phyloP scores from a whole-genome alignment of 2,797 vertebrate genomes.

The Streptopelia turtur region DNA sequence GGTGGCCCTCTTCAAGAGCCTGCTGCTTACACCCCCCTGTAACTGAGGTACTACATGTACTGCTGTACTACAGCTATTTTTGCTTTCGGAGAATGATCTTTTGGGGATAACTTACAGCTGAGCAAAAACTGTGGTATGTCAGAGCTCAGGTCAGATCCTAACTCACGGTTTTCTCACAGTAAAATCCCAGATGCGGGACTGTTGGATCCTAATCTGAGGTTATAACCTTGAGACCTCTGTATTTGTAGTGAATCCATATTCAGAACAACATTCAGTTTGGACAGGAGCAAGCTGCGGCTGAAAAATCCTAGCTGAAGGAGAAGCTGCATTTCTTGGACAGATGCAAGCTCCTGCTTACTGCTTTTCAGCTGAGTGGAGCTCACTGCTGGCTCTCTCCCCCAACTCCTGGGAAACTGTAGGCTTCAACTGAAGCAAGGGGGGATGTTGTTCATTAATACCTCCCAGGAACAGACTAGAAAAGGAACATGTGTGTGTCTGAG shows the following conservation, averaged over 20 bases:
- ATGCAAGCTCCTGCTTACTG: background rate
- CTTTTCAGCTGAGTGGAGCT: background rate
- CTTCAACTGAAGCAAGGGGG: background rate
- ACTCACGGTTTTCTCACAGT: background rate
- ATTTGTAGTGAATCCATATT: background rate
- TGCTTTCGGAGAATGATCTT: background rate
- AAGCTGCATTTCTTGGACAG: background rate
- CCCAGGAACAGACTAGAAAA: background rate
- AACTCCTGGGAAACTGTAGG: background rate
- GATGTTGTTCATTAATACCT: background rate
- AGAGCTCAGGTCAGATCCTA: background rate
- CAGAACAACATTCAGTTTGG: background rate
- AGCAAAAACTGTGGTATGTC: background rate
- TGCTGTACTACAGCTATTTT: background rate
- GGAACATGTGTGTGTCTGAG: background rate
- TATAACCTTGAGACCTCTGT: background rate
- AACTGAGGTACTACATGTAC: background rate
- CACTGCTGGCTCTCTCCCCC: background rate
- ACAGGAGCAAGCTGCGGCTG: background rate
- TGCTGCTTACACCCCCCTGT: accelerated
- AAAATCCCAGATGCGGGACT: background rate
- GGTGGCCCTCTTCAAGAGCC: background rate
- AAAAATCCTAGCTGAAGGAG: background rate
- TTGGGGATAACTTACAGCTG: background rate
- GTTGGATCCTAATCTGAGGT: background rate